Percentiles rank a stretch among this genome's conserved stretches.
phyloP scores from a whole-genome alignment of 64 coral and sea anemone genomes.

The Acropora yongei region DNA sequence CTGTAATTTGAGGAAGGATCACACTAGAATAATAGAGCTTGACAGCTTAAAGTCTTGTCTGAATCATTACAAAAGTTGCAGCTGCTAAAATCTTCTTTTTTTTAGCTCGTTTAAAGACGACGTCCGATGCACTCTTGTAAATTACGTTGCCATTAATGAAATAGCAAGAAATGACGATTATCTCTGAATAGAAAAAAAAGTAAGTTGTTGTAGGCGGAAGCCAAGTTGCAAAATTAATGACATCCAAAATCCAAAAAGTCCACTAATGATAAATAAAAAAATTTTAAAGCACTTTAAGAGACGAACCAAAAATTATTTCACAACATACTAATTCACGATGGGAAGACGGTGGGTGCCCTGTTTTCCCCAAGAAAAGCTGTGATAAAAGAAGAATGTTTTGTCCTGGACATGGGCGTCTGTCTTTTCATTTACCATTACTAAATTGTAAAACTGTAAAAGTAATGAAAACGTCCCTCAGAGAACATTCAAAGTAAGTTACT shows the following conservation, averaged over 20 bases:
- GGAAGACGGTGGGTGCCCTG: too few species aligned
- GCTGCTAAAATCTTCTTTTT: background rate
- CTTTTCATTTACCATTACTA: too few species aligned
- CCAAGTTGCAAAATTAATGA: background rate
- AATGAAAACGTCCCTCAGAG: too few species aligned
- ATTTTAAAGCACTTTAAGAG: background rate
- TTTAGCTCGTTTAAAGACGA: background rate
- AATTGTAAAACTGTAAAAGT: too few species aligned
- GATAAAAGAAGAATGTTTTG: too few species aligned
- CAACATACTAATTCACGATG: background rate
- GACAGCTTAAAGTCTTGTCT: too few species aligned
- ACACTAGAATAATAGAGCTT: too few species aligned
- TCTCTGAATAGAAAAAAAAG: background rate
- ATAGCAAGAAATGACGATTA: background rate
- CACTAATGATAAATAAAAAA: background rate
- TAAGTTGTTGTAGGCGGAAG: background rate
- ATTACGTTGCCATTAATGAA: background rate
- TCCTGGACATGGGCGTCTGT: too few species aligned
- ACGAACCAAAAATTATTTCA: background rate
- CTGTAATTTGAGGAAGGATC: too few species aligned
- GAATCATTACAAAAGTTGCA: background rate
- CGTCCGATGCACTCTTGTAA: background rate
- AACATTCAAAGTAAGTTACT: too few species aligned
- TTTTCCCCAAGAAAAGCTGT: too few species aligned
- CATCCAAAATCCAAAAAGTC: background rate